These are phyloP conservation scores for Parapsyche elsis DNA, from an alignment of 1,140 invertebrate species.

Conservation along the genomic window DNA sequence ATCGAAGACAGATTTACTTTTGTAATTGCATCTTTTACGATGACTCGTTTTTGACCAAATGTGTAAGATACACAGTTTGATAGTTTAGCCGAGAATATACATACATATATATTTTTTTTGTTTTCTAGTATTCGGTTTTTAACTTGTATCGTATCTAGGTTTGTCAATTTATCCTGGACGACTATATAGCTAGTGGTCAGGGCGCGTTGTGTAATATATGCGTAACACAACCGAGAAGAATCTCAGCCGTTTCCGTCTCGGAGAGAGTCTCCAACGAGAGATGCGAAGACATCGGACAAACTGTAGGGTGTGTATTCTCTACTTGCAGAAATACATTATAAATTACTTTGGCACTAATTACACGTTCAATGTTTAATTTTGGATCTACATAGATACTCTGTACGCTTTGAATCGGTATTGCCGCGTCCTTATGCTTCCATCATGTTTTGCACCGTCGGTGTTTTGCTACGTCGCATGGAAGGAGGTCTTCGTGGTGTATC, in stretches of 20 bases:
- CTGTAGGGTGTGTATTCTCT: conserved; percentile 72
- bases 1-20: too few species aligned
- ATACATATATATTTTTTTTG: neutral
- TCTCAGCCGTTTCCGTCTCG: conserved; percentile 94
- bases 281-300: conserved; percentile 84
- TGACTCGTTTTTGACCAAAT: neutral
- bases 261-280: conserved; percentile 91
- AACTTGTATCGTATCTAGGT: conserved; percentile 65
- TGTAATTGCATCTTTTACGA: conserved; percentile 5
- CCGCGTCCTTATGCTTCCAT: conserved; percentile 93
- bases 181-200: conserved; percentile 88
- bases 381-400: conserved; percentile 74
- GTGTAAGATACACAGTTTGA: neutral
- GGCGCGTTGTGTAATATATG: conserved; percentile 88
- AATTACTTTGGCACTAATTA: neutral
- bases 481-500: conserved; percentile 86
- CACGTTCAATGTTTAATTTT: neutral
- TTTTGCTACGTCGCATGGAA: conserved; percentile 91
- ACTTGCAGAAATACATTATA: neutral
- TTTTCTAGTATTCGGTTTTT: neutral
- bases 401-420: conserved; percentile 89
- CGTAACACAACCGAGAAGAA: conserved; percentile 93
- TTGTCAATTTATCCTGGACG: conserved; percentile 96
- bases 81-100: neutral
- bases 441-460: conserved; percentile 95